A percentile compares a stretch with the other conserved stretches of the same genome.
Evolutionary conservation across 2,797 vertebrate species (phyloP).

Genomic region (Thamnophis elegans): DNA sequence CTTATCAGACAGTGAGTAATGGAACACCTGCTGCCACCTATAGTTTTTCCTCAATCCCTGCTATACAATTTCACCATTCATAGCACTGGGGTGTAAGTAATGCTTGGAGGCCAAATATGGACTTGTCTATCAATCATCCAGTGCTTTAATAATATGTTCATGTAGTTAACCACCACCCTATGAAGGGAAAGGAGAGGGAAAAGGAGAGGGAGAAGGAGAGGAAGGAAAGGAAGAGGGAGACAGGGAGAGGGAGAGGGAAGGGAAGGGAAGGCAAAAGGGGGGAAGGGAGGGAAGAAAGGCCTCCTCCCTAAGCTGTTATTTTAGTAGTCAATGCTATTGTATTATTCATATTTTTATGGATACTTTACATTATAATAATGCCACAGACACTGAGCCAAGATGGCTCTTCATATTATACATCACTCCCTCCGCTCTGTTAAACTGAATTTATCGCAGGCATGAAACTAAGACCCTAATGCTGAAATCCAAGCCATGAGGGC

Average conservation of each 20-base stretch:
- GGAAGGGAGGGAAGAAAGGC: not conserved
- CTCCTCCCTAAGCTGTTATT: conserved; percentile 36
- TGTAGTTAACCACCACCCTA: conserved; percentile 49
- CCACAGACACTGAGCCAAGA: conserved; percentile 30
- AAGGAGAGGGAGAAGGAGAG: no score
- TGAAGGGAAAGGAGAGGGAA: conserved; percentile 3
- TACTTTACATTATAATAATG: conserved; percentile 25
- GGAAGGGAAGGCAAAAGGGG: not conserved
- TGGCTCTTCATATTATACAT: conserved; percentile 30
- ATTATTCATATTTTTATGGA: conserved; percentile 52
- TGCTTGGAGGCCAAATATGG: conserved; percentile 50
- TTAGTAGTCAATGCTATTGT: conserved; percentile 36
- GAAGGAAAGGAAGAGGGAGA: no score
- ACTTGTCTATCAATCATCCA: conserved; percentile 53
- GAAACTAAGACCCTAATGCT: conserved; percentile 26
- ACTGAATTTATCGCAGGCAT: conserved; percentile 26
- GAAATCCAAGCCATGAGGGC: conserved; percentile 35
- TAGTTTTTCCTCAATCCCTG: conserved; percentile 39
- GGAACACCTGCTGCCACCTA: conserved; percentile 63
- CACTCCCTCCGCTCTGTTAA: not conserved
- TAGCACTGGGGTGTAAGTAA: conserved; percentile 54
- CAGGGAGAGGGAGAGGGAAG: no score
- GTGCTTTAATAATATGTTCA: conserved; percentile 53
- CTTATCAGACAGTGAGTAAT: conserved; percentile 66
- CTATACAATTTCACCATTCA: conserved; percentile 66